phyloP scores from a whole-genome alignment of 2,113 vertebrate genomes.

The Strigops habroptila region DNA sequence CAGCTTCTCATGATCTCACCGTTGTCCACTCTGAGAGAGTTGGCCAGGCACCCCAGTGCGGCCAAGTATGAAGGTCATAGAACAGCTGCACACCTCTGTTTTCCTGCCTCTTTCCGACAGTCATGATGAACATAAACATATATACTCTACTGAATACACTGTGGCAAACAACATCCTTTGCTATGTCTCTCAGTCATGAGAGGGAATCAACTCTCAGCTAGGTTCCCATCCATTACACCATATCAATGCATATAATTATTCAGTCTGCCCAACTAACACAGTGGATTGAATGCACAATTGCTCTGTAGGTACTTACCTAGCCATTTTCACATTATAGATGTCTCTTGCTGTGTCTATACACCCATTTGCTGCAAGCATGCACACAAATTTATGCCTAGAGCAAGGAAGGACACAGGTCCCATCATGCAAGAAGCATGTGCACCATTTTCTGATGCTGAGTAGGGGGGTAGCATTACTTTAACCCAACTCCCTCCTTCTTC shows the following conservation, averaged over 20 bases:
- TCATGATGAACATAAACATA: too few species aligned
- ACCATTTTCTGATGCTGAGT: not conserved
- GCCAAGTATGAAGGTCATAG: too few species aligned
- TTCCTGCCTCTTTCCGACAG: too few species aligned
- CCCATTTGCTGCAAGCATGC: not conserved
- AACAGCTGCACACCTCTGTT: too few species aligned
- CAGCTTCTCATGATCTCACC: too few species aligned
- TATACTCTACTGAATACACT: too few species aligned
- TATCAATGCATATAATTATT: conserved; percentile 46
- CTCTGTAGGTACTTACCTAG: not conserved
- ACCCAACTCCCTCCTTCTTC: not conserved
- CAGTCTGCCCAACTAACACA: not conserved
- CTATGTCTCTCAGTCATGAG: too few species aligned
- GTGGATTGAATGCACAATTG: conserved; percentile 17
- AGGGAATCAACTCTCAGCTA: too few species aligned
- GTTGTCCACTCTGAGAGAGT: too few species aligned
- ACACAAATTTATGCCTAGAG: not conserved
- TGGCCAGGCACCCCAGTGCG: too few species aligned
- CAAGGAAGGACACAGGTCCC: not conserved
- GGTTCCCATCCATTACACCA: too few species aligned
- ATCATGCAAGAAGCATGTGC: rapidly evolving
- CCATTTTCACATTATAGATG: not conserved
- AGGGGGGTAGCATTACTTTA: not conserved
- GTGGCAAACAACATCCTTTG: too few species aligned
- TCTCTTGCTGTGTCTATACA: not conserved